Percentiles rank a stretch among this genome's conserved stretches.
phyloP scores from a whole-genome alignment of 2,888 invertebrate species.

The Graphium colonna region DNA sequence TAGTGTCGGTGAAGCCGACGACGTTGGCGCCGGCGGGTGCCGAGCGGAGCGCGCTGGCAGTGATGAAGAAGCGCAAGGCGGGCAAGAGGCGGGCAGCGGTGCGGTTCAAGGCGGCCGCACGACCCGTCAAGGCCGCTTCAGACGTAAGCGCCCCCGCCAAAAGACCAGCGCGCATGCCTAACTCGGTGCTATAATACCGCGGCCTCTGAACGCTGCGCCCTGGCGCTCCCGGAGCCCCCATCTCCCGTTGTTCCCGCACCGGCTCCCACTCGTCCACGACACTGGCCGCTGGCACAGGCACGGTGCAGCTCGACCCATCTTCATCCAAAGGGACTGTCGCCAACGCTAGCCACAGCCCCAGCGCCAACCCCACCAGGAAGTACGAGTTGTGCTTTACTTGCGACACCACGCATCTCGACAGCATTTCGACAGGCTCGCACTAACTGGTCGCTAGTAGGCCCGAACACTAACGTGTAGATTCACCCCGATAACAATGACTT shows the following conservation, averaged over 20 bases:
- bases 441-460: background rate
- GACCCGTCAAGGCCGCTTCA: constrained; percentile 84
- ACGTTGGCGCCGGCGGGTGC: constrained; percentile 81
- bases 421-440: constrained; percentile 40
- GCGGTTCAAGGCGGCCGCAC: constrained; percentile 93
- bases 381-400: constrained; percentile 79
- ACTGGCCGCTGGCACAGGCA: constrained; percentile 31
- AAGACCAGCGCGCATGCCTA: constrained; percentile 93
- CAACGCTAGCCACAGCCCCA: constrained; percentile 79
- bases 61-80: constrained; percentile 90
- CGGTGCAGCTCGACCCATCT: constrained; percentile 37
- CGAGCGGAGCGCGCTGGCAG: constrained; percentile 65
- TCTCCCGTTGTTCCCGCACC: constrained; percentile 53
- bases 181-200: constrained; percentile 95
- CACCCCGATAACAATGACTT: constrained; percentile 10
- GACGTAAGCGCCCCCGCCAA: constrained; percentile 92
- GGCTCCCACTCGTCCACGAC: constrained; percentile 62
- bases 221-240: constrained; percentile 40
- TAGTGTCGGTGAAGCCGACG: constrained; percentile 92
- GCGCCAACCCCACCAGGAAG: constrained; percentile 76
- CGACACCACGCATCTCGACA: constrained; percentile 67
- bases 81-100: constrained; percentile 92
- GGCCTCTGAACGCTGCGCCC: constrained; percentile 86
- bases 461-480: background rate
- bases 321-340: constrained; percentile 71